phyloP scores from a whole-genome alignment of 64 coral and sea anemone genomes.

The Platygyra sinensis region DNA sequence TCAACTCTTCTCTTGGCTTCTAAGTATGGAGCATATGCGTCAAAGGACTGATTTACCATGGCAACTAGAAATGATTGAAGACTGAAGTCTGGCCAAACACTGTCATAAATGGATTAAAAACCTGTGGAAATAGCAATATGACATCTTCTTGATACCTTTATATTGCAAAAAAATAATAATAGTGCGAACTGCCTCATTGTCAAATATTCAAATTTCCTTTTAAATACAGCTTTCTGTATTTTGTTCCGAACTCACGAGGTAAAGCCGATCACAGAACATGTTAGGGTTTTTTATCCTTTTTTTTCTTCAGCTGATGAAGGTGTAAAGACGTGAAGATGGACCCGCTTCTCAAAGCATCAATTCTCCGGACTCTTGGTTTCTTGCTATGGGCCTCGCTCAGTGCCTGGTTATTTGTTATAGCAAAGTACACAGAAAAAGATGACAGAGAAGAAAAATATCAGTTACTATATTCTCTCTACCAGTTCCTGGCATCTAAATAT shows the following conservation, averaged over 20 bases:
- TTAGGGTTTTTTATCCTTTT: not conserved
- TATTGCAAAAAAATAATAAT: too few species aligned
- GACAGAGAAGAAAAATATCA: conserved; percentile 7
- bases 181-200: too few species aligned
- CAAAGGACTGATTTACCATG: too few species aligned
- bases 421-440: conserved; percentile 38
- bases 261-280: not conserved
- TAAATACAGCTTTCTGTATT: too few species aligned
- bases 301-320: not conserved
- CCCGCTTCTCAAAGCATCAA: conserved; percentile 4
- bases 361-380: conserved; percentile 16
- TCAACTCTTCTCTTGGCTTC: not conserved
- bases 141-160: too few species aligned
- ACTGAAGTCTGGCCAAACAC: too few species aligned
- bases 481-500: conserved; percentile 56
- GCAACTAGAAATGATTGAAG: too few species aligned
- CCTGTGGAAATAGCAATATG: too few species aligned
- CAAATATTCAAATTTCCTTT: too few species aligned
- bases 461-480: conserved; percentile 29
- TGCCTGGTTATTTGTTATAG: conserved; percentile 41
- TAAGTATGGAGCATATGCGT: not conserved
- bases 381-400: conserved; percentile 22
- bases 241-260: too few species aligned
- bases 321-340: conserved; percentile 40
- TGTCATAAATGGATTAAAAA: too few species aligned